phyloP scores from a whole-genome alignment of 2,113 vertebrate species.

The Vidua chalybeata region DNA sequence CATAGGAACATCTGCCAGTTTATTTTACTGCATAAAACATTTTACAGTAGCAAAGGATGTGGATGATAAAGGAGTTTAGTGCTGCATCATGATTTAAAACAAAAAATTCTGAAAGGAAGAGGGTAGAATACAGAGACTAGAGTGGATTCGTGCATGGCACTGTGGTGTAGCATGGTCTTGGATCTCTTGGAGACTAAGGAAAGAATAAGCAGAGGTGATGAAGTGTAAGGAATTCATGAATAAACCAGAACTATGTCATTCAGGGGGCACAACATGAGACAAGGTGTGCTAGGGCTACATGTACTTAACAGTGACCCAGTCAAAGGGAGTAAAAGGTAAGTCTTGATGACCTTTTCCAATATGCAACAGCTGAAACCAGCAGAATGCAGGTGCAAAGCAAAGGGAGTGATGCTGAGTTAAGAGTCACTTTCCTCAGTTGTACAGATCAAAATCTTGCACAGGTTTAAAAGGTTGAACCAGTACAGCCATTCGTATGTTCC shows the following conservation, averaged over 20 bases:
- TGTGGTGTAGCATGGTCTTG: fast-evolving
- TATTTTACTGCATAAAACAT: no score
- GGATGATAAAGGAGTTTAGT: not conserved
- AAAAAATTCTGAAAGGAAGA: not conserved
- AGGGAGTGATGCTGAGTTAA: not conserved
- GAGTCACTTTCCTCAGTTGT: not conserved
- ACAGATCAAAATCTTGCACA: not conserved
- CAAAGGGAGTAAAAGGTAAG: not conserved
- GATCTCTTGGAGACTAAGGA: not conserved
- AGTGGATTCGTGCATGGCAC: not conserved
- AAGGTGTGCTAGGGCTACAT: fast-evolving
- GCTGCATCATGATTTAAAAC: not conserved
- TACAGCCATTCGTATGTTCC: not conserved
- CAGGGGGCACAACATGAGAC: not conserved
- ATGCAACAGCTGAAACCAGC: not conserved
- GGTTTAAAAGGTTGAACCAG: not conserved
- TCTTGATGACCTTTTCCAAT: not conserved
- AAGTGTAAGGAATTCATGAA: not conserved
- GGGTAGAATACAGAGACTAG: not conserved
- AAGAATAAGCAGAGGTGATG: not conserved
- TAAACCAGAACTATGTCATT: not conserved
- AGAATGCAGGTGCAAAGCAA: not conserved
- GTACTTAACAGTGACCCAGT: not conserved
- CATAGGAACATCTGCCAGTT: not conserved
- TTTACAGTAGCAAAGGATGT: not conserved